Conservation (phyloP, 2,113 vertebrate species). For the Condylura cristata region DNA sequence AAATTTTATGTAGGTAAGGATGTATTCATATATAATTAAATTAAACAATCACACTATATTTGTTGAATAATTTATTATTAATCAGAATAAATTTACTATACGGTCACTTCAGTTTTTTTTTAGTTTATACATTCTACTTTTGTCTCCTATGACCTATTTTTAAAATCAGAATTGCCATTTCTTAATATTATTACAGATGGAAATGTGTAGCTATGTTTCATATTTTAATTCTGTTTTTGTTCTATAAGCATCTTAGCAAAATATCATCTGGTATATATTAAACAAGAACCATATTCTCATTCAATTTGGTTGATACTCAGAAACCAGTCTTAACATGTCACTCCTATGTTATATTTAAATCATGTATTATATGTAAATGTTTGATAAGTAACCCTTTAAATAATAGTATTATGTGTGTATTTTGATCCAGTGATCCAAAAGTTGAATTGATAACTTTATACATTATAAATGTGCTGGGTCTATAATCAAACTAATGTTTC, state of each 20-base stretch:
- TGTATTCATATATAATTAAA: background rate
- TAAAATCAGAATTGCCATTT: conserved; percentile 71
- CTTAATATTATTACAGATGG: conserved; percentile 76
- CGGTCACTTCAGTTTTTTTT: background rate
- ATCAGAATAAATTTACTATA: background rate
- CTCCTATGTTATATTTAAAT: conserved; percentile 6
- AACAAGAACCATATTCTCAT: conserved; percentile 70
- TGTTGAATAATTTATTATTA: background rate
- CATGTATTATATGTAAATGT: conserved; percentile 57
- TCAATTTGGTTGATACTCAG: conserved; percentile 74
- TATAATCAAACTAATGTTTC: background rate
- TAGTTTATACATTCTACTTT: conserved; percentile 38
- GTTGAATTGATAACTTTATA: background rate
- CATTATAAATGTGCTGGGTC: background rate
- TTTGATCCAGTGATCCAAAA: background rate
- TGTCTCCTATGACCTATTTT: conserved; percentile 67
- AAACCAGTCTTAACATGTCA: conserved; percentile 11
- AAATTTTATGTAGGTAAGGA: background rate
- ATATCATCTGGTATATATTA: conserved; percentile 79
- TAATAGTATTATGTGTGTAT: background rate
- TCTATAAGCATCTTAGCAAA: conserved; percentile 72
- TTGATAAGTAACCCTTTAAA: conserved; percentile 26
- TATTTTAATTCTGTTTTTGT: conserved; percentile 75
- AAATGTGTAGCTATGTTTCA: conserved; percentile 76
- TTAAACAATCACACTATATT: background rate